Conservation (phyloP, 2,113 vertebrate genomes). For the Protobothrops mucrosquamatus region DNA sequence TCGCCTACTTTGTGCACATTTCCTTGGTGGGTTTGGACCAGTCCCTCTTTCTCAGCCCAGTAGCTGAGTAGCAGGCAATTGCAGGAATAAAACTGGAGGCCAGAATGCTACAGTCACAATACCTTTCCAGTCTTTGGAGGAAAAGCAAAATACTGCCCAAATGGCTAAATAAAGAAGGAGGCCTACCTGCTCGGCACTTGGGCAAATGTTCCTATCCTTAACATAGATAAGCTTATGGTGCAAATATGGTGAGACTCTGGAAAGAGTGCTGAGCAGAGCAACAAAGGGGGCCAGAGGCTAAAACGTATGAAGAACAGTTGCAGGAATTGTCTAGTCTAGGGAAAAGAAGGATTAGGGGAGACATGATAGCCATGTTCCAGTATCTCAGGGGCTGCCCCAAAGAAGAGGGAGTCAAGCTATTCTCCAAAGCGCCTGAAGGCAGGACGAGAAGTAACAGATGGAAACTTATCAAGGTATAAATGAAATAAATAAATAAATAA, state of each 20-base stretch:
- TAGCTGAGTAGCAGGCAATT: neutral
- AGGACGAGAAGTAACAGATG: no score
- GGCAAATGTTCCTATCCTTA: neutral
- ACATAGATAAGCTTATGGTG: neutral
- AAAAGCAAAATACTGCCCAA: neutral
- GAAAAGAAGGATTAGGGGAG: no score
- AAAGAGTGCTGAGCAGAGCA: no score
- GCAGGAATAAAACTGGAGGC: neutral
- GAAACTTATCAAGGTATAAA: no score
- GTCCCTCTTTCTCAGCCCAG: neutral
- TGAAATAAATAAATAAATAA: no score
- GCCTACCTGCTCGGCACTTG: neutral
- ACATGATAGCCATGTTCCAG: no score
- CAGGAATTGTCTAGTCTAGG: no score
- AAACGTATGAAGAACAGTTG: no score
- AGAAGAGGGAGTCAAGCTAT: no score
- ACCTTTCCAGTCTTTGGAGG: neutral
- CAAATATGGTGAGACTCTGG: neutral
- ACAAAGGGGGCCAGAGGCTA: no score
- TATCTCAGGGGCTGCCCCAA: no score
- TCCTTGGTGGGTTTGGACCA: neutral
- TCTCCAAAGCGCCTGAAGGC: no score
- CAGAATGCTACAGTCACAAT: neutral
- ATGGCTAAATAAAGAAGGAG: neutral
- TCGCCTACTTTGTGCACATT: neutral